A percentile compares a stretch with the other conserved stretches of the same genome.
phyloP scores from a whole-genome alignment of 2,113 vertebrate genomes.

The Phalacrocorax pelagicus region DNA sequence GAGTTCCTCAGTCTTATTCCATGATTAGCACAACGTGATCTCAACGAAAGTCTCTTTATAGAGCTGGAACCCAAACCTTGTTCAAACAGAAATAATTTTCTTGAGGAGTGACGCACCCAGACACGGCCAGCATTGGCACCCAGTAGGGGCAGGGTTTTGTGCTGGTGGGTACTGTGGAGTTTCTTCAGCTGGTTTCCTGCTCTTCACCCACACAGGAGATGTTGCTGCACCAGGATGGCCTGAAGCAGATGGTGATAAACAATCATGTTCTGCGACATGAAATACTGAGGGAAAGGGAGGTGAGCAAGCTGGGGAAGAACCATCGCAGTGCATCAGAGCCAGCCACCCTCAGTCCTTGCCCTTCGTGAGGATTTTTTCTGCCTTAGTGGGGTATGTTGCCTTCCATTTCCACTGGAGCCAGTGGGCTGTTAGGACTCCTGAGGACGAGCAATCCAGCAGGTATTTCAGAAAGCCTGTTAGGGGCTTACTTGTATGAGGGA shows the following conservation, averaged over 20 bases:
- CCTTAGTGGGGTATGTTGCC: not conserved
- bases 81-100: not conserved
- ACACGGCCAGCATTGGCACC: not conserved
- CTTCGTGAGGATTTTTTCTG: not conserved
- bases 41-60: not conserved
- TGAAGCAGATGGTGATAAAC: not conserved
- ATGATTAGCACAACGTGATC: not conserved
- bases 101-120: not conserved
- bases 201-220: not conserved
- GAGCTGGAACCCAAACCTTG: not conserved
- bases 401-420: not conserved
- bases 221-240: not conserved
- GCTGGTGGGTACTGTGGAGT: not conserved
- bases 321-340: not conserved
- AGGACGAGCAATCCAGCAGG: not conserved
- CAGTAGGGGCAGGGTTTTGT: fast-evolving
- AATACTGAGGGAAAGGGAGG: not conserved
- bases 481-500: not conserved
- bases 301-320: not conserved
- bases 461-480: not conserved
- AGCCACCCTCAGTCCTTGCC: not conserved
- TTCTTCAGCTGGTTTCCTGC: not conserved
- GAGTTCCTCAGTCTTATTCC: not conserved
- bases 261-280: not conserved
- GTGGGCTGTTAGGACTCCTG: not conserved